Percentiles rank a stretch among this genome's conserved stretches.
Conservation (phyloP, 1,140 invertebrate species). For the Drosophila biarmipes region DNA sequence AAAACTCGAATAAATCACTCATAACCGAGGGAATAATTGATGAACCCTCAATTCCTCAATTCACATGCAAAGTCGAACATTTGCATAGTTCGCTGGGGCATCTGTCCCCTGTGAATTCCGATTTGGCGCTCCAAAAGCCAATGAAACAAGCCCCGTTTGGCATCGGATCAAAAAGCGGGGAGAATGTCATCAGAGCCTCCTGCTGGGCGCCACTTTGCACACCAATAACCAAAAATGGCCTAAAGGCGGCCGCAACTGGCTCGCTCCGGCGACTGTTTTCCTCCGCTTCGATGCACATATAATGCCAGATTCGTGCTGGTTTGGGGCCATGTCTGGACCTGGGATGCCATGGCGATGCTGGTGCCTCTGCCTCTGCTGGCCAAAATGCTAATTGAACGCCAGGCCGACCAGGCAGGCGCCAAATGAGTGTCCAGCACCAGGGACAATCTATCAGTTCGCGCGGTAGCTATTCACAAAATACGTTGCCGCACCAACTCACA, state of each 20-base stretch:
- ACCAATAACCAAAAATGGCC: constrained; percentile 43
- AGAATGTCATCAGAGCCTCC: constrained; percentile 55
- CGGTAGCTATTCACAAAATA: constrained; percentile 17
- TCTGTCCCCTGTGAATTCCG: constrained; percentile 2
- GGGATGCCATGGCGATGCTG: constrained; percentile 9
- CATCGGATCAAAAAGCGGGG: constrained; percentile 17
- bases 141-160: background rate
- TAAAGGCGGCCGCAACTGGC: constrained; percentile 32
- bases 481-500: constrained; percentile 5
- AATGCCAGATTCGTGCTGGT: constrained; percentile 62
- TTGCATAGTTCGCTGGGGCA: constrained; percentile 11
- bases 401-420: constrained; percentile 56
- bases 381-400: constrained; percentile 70
- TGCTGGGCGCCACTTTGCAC: constrained; percentile 43
- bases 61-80: background rate
- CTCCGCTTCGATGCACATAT: constrained; percentile 21
- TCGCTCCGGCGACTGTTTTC: constrained; percentile 9
- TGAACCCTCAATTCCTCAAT: constrained; percentile 1
- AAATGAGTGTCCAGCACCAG: constrained; percentile 28
- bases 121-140: constrained; percentile 2
- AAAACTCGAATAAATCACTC: constrained; percentile 2
- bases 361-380: constrained; percentile 15
- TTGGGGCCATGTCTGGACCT: constrained; percentile 43
- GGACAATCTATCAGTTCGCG: constrained; percentile 63
- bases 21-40: constrained; percentile 4